Percentiles rank a stretch among this genome's conserved stretches.
phyloP scores from a whole-genome alignment of 2,797 vertebrate species.

The Sebastes cheni region DNA sequence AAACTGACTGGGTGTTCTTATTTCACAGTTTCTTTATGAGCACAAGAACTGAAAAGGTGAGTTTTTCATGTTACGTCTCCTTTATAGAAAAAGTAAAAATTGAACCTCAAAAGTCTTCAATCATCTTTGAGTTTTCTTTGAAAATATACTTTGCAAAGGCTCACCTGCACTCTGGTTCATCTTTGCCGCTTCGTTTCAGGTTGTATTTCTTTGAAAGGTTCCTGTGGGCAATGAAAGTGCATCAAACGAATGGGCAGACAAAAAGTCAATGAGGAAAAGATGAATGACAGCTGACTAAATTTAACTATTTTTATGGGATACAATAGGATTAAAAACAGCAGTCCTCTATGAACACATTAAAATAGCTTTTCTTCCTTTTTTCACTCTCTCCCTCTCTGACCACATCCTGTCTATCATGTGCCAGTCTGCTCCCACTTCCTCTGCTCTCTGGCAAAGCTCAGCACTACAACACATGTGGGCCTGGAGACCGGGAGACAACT shows the following conservation, averaged over 20 bases:
- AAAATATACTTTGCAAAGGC: constrained; percentile 3
- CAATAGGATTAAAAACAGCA: constrained; percentile 24
- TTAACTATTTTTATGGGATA: not conserved
- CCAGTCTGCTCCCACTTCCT: constrained; percentile 86
- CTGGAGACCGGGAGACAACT: constrained; percentile 42
- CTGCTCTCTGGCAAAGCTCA: constrained; percentile 71
- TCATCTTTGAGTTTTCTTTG: not conserved
- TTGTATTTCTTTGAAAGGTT: constrained; percentile 91
- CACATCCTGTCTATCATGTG: constrained; percentile 82
- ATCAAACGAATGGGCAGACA: not conserved
- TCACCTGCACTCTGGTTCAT: constrained; percentile 91
- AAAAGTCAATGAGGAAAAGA: not conserved
- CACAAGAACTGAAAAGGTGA: not conserved
- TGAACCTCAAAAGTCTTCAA: not conserved
- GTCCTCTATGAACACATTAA: constrained; percentile 29
- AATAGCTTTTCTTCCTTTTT: constrained; percentile 65
- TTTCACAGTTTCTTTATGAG: too few relatives aligned
- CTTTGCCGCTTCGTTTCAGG: constrained; percentile 87
- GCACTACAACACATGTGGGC: constrained; percentile 68
- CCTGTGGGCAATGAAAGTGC: constrained; percentile 69
- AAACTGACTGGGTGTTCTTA: too few relatives aligned
- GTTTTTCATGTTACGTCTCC: not conserved
- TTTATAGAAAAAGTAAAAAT: not conserved
- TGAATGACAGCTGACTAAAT: not conserved
- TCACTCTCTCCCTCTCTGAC: constrained; percentile 63